Base-by-base conservation (phyloP, 2,797 vertebrate genomes). In the Argentina silus region DNA sequence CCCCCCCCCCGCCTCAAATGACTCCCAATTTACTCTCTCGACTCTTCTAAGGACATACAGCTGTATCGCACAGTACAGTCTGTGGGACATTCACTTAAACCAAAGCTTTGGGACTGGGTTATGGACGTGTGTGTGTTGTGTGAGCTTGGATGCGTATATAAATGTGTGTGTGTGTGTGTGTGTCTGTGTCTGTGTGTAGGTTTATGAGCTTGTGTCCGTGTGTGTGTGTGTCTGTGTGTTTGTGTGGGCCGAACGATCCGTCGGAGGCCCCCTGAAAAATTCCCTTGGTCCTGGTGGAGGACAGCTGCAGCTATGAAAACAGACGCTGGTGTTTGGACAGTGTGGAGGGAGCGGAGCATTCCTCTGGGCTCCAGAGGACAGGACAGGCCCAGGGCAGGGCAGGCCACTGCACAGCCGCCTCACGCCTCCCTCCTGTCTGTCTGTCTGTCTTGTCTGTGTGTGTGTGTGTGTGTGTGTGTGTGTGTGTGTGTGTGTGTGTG, bases 301-400 rank as follows among this genome's bases (percentile, higher is more conserved):
- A 50, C 86, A 88, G 86, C 87, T 89, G 88, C 85, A 89, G 84
- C 82, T 80, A 82, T 81, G 70, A 85, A 86, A 91, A 81, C 84
- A 86, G 78, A 81, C n/a, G 78, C 73, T 81, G 65, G 72, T 51
- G 65, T 72, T 77, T 84, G 78, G 81, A 82, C 78, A 48, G 47
- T 48, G 47, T 9, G 79, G 70, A 45, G 70, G 17, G 14, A 64
- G 77, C 36, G 55, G 55, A 44, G 44, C 66, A 61, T 62, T 74
- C 61, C 75, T 70, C 78, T 71, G 55, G 48, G 57, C 61, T 59
- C 67, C 27, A 4, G 23, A 47, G 42, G 6, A 47, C 60, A 72
- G 14, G 14, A 51, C 55, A 56, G n/a, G 14, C 15, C 5, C 5
- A 0, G 2, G 10, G 10, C 5, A 11, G 10, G 48, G 14, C 48